Evolutionary conservation across 1,140 invertebrate genomes (phyloP).

Genomic region (Eriosoma lanigerum): DNA sequence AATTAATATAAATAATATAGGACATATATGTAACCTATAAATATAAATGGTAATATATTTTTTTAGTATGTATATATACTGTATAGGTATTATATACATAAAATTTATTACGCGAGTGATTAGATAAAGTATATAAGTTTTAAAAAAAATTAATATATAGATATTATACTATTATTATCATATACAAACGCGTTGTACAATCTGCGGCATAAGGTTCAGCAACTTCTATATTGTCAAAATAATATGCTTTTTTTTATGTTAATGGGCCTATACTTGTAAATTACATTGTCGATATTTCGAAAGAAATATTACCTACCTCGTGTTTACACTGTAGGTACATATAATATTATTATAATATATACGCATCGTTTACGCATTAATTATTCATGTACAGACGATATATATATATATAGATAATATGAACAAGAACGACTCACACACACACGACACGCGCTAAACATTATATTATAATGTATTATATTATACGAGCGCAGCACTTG

Average conservation of each 20-base stretch:
- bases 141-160: no score
- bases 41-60: no score
- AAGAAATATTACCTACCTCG: neutral
- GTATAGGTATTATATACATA: no score
- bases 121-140: no score
- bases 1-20: no score
- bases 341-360: neutral
- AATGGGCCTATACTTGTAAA: constrained; percentile 34
- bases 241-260: constrained; percentile 18
- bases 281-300: constrained; percentile 24
- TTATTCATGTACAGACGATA: constrained; percentile 22
- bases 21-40: no score
- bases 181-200: no score
- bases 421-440: neutral
- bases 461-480: neutral
- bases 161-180: no score
- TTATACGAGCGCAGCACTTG: constrained; percentile 15
- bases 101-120: no score
- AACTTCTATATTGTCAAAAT: constrained; percentile 15
- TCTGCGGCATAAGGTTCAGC: neutral
- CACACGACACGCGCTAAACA: neutral
- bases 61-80: no score
- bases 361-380: neutral
- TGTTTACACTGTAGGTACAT: constrained; percentile 20
- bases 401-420: no score